phyloP scores from a whole-genome alignment of 2,113 vertebrate genomes.

The Sphaerodactylus townsendi region DNA sequence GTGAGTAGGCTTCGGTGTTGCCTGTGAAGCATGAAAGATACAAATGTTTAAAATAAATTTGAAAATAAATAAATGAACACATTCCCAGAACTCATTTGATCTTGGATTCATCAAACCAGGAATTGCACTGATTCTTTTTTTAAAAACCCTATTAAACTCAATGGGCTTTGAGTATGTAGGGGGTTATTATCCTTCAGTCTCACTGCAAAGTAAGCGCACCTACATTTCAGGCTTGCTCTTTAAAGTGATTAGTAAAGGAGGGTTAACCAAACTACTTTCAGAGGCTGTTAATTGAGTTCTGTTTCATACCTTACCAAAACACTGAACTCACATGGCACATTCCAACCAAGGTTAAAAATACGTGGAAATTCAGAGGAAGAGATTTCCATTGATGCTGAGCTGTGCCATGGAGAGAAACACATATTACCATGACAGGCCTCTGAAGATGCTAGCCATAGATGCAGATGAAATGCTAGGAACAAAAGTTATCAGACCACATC shows the following conservation, averaged over 20 bases:
- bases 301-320: background rate
- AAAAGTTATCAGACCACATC: too few species aligned
- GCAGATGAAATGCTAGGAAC: too few species aligned
- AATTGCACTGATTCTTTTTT: background rate
- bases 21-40: too few species aligned
- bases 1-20: too few species aligned
- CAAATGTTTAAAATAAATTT: too few species aligned
- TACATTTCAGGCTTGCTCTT: background rate
- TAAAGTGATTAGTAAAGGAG: too few species aligned
- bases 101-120: background rate
- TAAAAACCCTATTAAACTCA: background rate
- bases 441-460: too few species aligned
- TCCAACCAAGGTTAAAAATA: background rate
- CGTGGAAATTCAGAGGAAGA: background rate
- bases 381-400: background rate
- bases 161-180: background rate
- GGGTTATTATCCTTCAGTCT: background rate
- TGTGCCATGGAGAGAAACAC: too few species aligned
- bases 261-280: background rate
- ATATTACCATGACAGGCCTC: too few species aligned
- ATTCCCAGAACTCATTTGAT: background rate
- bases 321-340: background rate
- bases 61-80: too few species aligned
- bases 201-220: background rate
- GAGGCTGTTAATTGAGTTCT: background rate